These are phyloP conservation scores for Lysandra bellargus DNA, from an alignment of 2,888 invertebrate genomes.

Conservation along the genomic window DNA sequence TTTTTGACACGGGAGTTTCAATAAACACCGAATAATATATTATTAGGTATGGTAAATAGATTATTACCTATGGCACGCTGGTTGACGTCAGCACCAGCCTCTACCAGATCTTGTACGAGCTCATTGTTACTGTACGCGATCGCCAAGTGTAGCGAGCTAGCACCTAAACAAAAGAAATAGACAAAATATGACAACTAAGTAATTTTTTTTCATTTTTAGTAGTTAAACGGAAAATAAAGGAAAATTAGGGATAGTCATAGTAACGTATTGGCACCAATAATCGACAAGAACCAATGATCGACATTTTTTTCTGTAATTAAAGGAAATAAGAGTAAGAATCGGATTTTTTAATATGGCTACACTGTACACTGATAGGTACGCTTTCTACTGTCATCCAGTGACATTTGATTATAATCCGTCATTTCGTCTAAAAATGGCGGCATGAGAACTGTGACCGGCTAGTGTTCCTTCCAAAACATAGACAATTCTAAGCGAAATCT, in stretches of 20 bases:
- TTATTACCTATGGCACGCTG: constrained; percentile 92
- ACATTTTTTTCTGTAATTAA: too few relatives aligned
- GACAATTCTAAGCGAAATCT: background rate
- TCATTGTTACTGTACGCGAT: constrained; percentile 98
- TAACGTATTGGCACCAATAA: too few relatives aligned
- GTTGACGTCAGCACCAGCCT: constrained; percentile 94
- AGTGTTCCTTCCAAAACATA: constrained; percentile 1
- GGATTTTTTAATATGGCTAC: background rate
- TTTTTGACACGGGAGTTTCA: background rate
- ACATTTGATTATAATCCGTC: background rate
- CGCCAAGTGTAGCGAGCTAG: constrained; percentile 96
- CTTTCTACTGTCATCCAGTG: constrained; percentile 1
- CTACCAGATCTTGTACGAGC: constrained; percentile 94
- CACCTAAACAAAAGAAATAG: constrained; percentile 78
- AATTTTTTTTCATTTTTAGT: background rate
- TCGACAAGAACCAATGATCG: too few relatives aligned
- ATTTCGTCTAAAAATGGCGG: background rate
- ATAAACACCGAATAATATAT: background rate
- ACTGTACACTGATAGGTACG: constrained; percentile 5
- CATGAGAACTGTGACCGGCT: background rate
- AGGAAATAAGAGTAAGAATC: too few relatives aligned
- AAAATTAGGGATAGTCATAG: too few relatives aligned
- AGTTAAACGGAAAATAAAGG: background rate
- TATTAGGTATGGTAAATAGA: background rate
- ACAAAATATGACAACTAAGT: background rate